A percentile compares a stretch with the other conserved stretches of the same genome.
phyloP scores from a whole-genome alignment of 1,140 invertebrate species.

The Batillaria attramentaria region DNA sequence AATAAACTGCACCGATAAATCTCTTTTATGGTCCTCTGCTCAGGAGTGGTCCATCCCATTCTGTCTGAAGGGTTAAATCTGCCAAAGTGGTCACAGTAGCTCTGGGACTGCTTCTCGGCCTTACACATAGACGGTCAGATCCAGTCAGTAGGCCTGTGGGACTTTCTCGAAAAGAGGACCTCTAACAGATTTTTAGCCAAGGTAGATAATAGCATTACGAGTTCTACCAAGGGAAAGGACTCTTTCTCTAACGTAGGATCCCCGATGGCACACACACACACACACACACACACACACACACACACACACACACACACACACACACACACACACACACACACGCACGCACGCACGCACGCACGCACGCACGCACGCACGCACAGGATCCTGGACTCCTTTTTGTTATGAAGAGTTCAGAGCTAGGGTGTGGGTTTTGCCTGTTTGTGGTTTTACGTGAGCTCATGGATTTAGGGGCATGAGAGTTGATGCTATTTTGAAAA shows the following conservation, averaged over 20 bases:
- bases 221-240: background rate
- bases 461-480: no score
- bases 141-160: background rate
- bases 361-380: background rate
- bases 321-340: slow-evolving; percentile 18
- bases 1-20: no score
- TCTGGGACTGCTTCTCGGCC: no score
- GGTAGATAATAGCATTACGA: background rate
- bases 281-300: slow-evolving; percentile 17
- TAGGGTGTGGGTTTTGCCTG: no score
- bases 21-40: no score
- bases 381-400: background rate
- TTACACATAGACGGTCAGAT: background rate
- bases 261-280: background rate
- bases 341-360: background rate
- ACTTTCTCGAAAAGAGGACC: background rate
- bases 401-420: background rate
- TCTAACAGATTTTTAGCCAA: background rate
- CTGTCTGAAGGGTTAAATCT: no score
- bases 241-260: background rate
- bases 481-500: no score
- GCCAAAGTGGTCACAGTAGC: no score
- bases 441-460: no score
- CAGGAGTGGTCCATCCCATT: no score
- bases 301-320: slow-evolving; percentile 17